phyloP scores from a whole-genome alignment of 2,797 vertebrate species.

The Eupleurogrammus muticus region DNA sequence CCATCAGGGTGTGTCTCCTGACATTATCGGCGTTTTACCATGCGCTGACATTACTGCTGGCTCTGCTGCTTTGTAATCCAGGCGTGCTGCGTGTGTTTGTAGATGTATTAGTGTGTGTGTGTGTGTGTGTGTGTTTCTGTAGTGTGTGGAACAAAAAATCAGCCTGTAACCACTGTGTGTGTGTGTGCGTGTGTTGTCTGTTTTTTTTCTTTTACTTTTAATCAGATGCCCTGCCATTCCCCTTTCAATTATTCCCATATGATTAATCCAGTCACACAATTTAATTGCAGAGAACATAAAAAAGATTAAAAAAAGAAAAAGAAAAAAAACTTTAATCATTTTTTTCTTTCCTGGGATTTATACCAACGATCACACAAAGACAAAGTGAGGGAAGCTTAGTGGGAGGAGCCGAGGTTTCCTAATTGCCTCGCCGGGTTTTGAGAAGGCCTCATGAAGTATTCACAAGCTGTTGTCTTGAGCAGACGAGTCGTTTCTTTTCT shows the following conservation, averaged over 20 bases:
- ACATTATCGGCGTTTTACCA: constrained; percentile 53
- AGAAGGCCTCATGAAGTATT: constrained; percentile 62
- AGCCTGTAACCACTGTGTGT: constrained; percentile 28
- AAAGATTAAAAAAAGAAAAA: too few relatives aligned
- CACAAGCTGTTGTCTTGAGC: constrained; percentile 22
- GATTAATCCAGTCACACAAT: constrained; percentile 63
- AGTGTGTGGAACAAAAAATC: constrained; percentile 37
- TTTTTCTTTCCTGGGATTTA: constrained; percentile 21
- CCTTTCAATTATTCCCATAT: constrained; percentile 50
- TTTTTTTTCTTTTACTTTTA: constrained; percentile 36
- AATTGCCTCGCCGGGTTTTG: constrained; percentile 37
- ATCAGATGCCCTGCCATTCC: constrained; percentile 56
- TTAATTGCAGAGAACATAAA: constrained; percentile 48
- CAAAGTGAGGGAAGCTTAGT: constrained; percentile 1
- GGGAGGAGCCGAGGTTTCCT: constrained; percentile 26
- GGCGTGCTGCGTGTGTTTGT: constrained; percentile 11
- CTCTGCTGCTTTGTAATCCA: constrained; percentile 53
- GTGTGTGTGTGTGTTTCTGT: constrained; percentile 14
- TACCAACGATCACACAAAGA: constrained; percentile 27
- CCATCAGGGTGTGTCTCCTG: constrained; percentile 50
- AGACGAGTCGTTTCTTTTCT: constrained; percentile 34
- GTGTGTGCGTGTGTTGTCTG: constrained; percentile 44
- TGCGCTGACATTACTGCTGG: constrained; percentile 46
- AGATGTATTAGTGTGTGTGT: constrained; percentile 12
- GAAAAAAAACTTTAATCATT: constrained; percentile 19